Conservation (phyloP, 2,113 vertebrate species). For the Larimichthys polyactis region DNA sequence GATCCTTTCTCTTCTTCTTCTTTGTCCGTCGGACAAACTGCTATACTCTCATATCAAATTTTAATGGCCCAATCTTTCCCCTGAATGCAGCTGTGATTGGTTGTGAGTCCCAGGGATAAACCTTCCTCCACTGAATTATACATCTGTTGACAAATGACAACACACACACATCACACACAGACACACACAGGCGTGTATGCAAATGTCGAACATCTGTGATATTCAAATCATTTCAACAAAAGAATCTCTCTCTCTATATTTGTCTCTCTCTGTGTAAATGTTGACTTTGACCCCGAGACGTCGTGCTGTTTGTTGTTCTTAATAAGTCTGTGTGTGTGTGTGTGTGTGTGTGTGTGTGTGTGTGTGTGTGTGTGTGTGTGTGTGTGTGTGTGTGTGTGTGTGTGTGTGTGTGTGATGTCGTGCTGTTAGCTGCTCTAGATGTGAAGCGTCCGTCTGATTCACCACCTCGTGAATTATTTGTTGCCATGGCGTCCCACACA, state of each 20-base stretch:
- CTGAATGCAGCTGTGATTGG: constrained; percentile 27
- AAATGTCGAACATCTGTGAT: background rate
- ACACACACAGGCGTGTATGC: background rate
- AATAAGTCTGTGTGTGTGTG: constrained; percentile 15
- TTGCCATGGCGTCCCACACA: constrained; percentile 35
- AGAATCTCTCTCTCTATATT: background rate
- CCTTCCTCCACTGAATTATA: constrained; percentile 7
- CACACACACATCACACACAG: background rate
- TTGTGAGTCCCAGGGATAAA: constrained; percentile 11
- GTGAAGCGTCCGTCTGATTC: constrained; percentile 47
- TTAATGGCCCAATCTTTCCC: constrained; percentile 46
- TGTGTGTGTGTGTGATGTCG: constrained; percentile 15
- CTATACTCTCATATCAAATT: constrained; percentile 39
- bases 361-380: background rate
- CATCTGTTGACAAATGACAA: constrained; percentile 15
- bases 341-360: background rate
- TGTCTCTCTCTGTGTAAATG: background rate
- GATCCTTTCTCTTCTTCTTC: background rate
- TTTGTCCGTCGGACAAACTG: background rate
- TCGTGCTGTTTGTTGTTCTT: constrained; percentile 49
- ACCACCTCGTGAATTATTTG: constrained; percentile 59
- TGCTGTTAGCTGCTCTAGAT: constrained; percentile 58
- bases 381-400: background rate
- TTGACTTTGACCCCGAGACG: constrained; percentile 39
- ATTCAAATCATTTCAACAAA: background rate